Evolutionary conservation across 2,888 invertebrate species (phyloP), one percentile per base, ranked within the genome.

Genomic region (Frankliniella fusca): DNA sequence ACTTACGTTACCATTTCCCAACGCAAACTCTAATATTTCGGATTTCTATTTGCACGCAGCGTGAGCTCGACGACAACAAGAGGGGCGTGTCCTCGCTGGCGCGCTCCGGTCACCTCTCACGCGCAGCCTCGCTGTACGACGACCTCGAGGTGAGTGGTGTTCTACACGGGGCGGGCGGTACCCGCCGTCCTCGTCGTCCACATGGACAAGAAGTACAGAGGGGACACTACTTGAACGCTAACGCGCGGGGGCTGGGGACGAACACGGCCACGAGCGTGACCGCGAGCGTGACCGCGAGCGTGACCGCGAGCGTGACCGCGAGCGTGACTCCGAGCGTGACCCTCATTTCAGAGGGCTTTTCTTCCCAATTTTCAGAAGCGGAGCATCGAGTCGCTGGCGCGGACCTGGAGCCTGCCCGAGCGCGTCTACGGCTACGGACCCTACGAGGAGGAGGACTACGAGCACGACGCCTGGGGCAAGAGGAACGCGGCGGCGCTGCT

Each of bases 1-100:
- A 20, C 38, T 38, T 38, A 38, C 38, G 2, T 38, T 38, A 2
- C 5, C 38, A 5, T 38, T 38, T 38, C 38, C 38, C 38, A 38
- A 3, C 38, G 38, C 38, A 38, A 38, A 38, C 3, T n/a, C 0
- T 11, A 3, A 0, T n/a, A n/a, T 70, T 70, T 8, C 11, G n/a
- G 70, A 9, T 20, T 70, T 20, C 5, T 38, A 5, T 38, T 38
- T 10, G 70, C 5, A 1, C 2, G 70, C 70, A 76, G 70, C 70
- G 70, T 10, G 70, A 76, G 70, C 70, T 76, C 11, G 70, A 76
- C 11, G 48, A 48, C 15, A 82, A 82, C 20, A 84, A 84, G 82
- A 38, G 84, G 15, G 83, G 83, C 81, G 80, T 84, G 28, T 83
- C 83, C 5, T 81, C 84, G 23, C 80, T 84, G 81, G 83, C 83